phyloP scores from a whole-genome alignment of 2,888 invertebrate species.

The Drosophila greeni region DNA sequence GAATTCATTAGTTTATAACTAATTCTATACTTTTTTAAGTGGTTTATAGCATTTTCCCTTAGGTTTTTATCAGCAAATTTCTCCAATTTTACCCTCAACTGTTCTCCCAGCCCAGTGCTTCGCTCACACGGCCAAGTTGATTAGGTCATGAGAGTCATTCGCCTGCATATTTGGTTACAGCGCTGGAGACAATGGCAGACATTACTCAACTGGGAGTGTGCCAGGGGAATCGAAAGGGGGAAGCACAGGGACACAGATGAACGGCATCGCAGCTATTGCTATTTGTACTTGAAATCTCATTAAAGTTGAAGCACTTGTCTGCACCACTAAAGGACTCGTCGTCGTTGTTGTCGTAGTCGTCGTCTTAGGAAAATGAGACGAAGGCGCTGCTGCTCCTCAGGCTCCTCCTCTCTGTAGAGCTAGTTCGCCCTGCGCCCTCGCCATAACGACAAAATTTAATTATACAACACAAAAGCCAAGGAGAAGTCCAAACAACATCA shows the following conservation, averaged over 20 bases:
- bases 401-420: slow-evolving; percentile 6
- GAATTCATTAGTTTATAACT: too few relatives aligned
- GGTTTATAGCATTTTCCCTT: too few relatives aligned
- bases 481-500: slow-evolving; percentile 35
- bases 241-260: not conserved
- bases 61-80: too few relatives aligned
- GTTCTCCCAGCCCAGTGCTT: not conserved
- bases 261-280: slow-evolving; percentile 35
- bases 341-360: not conserved
- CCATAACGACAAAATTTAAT: slow-evolving; percentile 71
- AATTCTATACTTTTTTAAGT: too few relatives aligned
- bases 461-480: slow-evolving; percentile 65
- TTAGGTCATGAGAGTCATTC: slow-evolving; percentile 57
- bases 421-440: slow-evolving; percentile 38
- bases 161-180: slow-evolving; percentile 57
- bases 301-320: slow-evolving; percentile 68
- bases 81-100: not conserved
- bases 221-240: not conserved
- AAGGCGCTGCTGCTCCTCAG: slow-evolving; percentile 1
- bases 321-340: slow-evolving; percentile 43
- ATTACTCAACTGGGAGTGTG: slow-evolving; percentile 27
- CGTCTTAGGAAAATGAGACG: slow-evolving; percentile 10
- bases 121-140: slow-evolving; percentile 47
- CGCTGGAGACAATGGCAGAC: slow-evolving; percentile 56
- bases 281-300: slow-evolving; percentile 72